phyloP scores from a whole-genome alignment of 1,140 invertebrate genomes.

The Diachasma alloeum region DNA sequence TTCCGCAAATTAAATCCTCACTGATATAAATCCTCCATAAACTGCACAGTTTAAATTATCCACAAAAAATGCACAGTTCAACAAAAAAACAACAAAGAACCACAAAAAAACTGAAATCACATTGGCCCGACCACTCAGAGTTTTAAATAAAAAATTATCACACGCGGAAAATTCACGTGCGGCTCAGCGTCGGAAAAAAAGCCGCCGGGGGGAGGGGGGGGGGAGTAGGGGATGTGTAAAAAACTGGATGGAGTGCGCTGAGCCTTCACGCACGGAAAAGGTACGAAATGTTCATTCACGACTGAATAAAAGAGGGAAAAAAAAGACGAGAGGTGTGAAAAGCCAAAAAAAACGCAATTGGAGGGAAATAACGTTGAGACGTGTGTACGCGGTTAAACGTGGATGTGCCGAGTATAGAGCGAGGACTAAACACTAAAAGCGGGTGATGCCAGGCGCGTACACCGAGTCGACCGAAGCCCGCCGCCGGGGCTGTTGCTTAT shows the following conservation, averaged over 20 bases:
- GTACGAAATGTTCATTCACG: background rate
- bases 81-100: background rate
- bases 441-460: conserved; percentile 34
- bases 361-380: conserved; percentile 16
- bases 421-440: conserved; percentile 63
- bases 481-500: conserved; percentile 63
- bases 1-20: background rate
- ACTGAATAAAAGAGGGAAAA: background rate
- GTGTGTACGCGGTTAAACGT: conserved; percentile 33
- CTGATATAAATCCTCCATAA: background rate
- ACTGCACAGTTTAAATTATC: background rate
- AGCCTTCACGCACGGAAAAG: background rate
- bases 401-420: conserved; percentile 44
- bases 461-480: conserved; percentile 36
- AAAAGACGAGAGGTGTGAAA: background rate
- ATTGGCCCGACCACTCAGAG: background rate
- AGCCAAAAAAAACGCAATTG: background rate
- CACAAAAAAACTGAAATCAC: conserved; percentile 14
- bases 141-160: conserved; percentile 4
- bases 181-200: background rate
- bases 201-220: background rate
- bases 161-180: conserved; percentile 16
- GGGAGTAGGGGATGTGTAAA: background rate
- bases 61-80: background rate
- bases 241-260: background rate